phyloP scores from a whole-genome alignment of 2,113 vertebrate genomes.

The Stictonetta naevosa region DNA sequence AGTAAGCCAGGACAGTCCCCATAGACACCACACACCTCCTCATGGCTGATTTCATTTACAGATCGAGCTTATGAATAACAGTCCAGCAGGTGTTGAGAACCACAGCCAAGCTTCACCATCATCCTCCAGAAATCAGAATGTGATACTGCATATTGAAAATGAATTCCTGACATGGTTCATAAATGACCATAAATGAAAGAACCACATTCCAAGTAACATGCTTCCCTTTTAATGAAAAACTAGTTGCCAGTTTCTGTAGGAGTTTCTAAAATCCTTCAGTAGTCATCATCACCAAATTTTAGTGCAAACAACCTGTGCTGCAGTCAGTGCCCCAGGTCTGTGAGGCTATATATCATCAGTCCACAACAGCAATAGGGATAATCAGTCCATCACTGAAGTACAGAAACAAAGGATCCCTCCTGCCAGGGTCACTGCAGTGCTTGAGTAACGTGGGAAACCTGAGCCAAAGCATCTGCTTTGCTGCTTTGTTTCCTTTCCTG shows the following conservation, averaged over 20 bases:
- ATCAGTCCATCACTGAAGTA: neutral
- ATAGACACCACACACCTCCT: neutral
- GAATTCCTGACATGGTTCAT: neutral
- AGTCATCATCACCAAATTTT: neutral
- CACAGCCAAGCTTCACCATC: neutral
- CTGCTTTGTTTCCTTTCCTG: neutral
- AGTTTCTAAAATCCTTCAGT: neutral
- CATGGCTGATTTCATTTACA: neutral
- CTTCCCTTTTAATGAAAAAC: neutral
- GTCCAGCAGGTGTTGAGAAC: neutral
- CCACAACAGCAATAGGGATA: neutral
- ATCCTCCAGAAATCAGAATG: neutral
- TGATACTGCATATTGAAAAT: neutral
- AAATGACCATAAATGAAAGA: neutral
- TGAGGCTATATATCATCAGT: neutral
- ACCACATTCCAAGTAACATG: neutral
- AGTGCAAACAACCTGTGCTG: neutral
- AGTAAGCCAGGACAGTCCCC: neutral
- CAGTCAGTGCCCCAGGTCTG: neutral
- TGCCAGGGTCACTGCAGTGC: neutral
- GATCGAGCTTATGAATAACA: neutral
- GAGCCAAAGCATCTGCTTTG: constrained; percentile 25
- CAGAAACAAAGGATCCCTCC: constrained; percentile 20
- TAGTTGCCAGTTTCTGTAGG: neutral
- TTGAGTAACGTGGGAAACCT: neutral